Evolutionary conservation across 1,140 invertebrate species (phyloP).

Genomic region (Daktulosphaira vitifoliae): DNA sequence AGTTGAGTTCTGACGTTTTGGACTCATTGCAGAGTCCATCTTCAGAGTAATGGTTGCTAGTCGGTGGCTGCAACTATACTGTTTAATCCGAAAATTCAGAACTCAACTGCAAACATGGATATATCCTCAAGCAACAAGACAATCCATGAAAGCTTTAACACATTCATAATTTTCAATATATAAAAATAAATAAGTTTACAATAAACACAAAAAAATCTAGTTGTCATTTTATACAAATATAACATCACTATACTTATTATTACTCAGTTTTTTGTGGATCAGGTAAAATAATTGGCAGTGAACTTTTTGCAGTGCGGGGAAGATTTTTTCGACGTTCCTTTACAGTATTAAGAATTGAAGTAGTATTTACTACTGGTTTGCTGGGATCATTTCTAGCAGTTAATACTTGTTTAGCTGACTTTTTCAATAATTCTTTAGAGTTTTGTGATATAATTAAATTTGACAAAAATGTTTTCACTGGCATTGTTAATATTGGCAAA

Average conservation of each 20-base stretch:
- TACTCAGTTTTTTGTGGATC: constrained; percentile 34
- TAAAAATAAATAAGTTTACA: background rate
- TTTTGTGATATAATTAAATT: constrained; percentile 34
- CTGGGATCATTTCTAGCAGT: constrained; percentile 25
- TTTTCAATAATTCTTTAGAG: constrained; percentile 33
- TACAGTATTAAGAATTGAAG: constrained; percentile 29
- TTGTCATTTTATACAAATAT: background rate
- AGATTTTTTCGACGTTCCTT: constrained; percentile 22
- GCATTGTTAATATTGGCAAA: constrained; percentile 27
- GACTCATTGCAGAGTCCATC: too few species aligned
- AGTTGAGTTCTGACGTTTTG: too few species aligned
- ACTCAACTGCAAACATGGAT: too few species aligned
- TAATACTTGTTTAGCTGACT: constrained; percentile 34
- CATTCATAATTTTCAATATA: too few species aligned
- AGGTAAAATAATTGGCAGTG: constrained; percentile 23
- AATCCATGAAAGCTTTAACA: too few species aligned
- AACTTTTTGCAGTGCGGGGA: constrained; percentile 31
- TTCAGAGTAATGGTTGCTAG: too few species aligned
- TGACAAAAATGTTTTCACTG: constrained; percentile 29
- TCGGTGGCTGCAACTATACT: too few species aligned
- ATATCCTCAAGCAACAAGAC: too few species aligned
- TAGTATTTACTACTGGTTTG: constrained; percentile 30
- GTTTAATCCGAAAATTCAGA: too few species aligned
- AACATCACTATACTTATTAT: too few species aligned
- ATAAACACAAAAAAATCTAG: background rate